phyloP scores from a whole-genome alignment of 2,888 invertebrate genomes.

The Parasteatoda lunata region DNA sequence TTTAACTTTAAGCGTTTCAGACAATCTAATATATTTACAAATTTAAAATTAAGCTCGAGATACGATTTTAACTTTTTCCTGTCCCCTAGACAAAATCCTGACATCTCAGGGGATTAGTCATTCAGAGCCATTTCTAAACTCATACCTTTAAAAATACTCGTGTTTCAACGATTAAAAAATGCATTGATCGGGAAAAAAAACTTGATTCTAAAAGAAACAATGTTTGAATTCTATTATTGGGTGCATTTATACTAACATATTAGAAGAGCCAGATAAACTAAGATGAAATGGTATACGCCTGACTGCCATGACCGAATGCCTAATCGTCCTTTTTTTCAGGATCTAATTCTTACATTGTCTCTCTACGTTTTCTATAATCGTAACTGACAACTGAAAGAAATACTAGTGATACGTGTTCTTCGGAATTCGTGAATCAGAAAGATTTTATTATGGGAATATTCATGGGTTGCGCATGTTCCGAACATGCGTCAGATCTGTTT shows the following conservation, averaged over 20 bases:
- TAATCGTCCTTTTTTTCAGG: background rate
- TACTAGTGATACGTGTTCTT: background rate
- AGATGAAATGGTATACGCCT: background rate
- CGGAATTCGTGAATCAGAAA: constrained; percentile 6
- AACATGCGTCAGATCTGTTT: background rate
- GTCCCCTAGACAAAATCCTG: no score
- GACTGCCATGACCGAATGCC: background rate
- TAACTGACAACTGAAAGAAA: background rate
- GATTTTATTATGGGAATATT: background rate
- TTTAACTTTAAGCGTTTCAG: no score
- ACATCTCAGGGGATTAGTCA: no score
- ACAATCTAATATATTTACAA: no score
- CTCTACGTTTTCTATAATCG: background rate
- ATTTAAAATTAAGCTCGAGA: no score
- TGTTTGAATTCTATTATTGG: background rate
- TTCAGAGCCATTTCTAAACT: no score
- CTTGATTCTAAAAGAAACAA: no score
- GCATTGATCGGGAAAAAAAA: no score
- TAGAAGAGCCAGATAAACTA: background rate
- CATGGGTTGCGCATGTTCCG: background rate
- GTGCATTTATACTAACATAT: background rate
- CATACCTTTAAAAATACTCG: no score
- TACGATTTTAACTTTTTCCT: no score
- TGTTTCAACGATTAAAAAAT: no score
- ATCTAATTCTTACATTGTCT: background rate